Conservation (phyloP, 92 coral and sea anemone species). For the Bergia sp. region DNA sequence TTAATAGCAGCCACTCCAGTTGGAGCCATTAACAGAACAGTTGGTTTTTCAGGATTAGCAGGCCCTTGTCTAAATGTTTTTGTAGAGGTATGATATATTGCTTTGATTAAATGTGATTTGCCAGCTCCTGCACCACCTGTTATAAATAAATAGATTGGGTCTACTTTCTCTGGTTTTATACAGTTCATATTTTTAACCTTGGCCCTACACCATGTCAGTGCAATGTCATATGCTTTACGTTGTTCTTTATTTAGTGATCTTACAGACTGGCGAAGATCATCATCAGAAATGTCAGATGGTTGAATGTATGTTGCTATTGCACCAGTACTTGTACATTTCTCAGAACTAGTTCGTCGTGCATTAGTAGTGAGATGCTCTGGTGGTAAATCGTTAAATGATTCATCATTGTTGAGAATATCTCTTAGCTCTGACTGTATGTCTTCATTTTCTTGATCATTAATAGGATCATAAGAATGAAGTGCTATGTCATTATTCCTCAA, state of each 20-base stretch:
- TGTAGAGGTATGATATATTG: slow-evolving; percentile 62
- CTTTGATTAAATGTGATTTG: slow-evolving; percentile 64
- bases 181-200: slow-evolving; percentile 66
- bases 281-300: slow-evolving; percentile 62
- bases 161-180: slow-evolving; percentile 47
- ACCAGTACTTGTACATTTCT: slow-evolving; percentile 7
- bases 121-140: slow-evolving; percentile 84
- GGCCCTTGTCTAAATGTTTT: slow-evolving; percentile 67
- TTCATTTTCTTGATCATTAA: slow-evolving; percentile 61
- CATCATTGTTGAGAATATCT: slow-evolving; percentile 29
- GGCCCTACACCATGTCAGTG: slow-evolving; percentile 58
- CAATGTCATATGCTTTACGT: slow-evolving; percentile 57
- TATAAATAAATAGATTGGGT: slow-evolving; percentile 64
- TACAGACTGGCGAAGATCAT: slow-evolving; percentile 50
- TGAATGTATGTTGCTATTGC: slow-evolving; percentile 50
- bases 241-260: slow-evolving; percentile 52
- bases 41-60: slow-evolving; percentile 65
- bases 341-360: not conserved
- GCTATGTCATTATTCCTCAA: slow-evolving; percentile 45
- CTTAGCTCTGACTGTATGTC: slow-evolving; percentile 43
- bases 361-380: slow-evolving; percentile 55
- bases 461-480: slow-evolving; percentile 59
- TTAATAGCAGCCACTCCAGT: slow-evolving; percentile 69
- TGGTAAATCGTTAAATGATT: slow-evolving; percentile 50
- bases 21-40: slow-evolving; percentile 69